Conservation (phyloP, 2,113 vertebrate genomes). For the Antennarius striatus region DNA sequence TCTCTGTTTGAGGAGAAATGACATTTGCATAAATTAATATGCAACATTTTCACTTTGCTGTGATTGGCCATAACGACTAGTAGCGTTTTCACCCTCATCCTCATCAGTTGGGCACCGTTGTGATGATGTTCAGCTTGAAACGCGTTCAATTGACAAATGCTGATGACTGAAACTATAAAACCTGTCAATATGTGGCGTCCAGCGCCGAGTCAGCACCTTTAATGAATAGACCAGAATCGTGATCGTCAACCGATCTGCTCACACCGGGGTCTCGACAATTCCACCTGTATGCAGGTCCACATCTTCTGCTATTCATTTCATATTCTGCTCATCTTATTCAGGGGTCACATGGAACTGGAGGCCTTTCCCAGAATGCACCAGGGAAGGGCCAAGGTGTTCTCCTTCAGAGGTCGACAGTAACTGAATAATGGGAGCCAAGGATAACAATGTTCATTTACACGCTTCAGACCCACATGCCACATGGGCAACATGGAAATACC, state of each 20-base stretch:
- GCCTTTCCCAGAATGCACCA: conserved; percentile 29
- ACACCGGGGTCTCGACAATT: neutral
- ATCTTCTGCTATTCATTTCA: conserved; percentile 12
- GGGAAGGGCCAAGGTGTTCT: neutral
- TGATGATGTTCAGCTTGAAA: conserved; percentile 1
- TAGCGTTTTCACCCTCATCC: no score
- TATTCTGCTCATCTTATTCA: conserved; percentile 16
- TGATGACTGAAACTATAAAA: conserved; percentile 2
- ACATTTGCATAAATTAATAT: no score
- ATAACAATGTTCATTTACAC: conserved; percentile 18
- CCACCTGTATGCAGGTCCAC: conserved; percentile 12
- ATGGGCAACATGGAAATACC: neutral
- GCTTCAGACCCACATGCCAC: conserved; percentile 2
- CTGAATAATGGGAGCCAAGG: conserved; percentile 18
- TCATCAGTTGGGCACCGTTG: neutral
- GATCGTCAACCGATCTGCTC: no score
- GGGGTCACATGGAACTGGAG: conserved; percentile 6
- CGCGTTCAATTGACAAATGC: neutral
- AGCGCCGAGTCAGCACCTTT: conserved; percentile 34
- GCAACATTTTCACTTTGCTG: no score
- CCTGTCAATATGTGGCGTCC: conserved; percentile 9
- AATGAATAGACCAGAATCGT: no score
- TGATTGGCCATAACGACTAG: no score
- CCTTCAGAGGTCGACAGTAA: conserved; percentile 11
- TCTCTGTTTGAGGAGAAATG: no score